phyloP scores from a whole-genome alignment of 2,888 invertebrate genomes.

The Liposcelis brunnea region DNA sequence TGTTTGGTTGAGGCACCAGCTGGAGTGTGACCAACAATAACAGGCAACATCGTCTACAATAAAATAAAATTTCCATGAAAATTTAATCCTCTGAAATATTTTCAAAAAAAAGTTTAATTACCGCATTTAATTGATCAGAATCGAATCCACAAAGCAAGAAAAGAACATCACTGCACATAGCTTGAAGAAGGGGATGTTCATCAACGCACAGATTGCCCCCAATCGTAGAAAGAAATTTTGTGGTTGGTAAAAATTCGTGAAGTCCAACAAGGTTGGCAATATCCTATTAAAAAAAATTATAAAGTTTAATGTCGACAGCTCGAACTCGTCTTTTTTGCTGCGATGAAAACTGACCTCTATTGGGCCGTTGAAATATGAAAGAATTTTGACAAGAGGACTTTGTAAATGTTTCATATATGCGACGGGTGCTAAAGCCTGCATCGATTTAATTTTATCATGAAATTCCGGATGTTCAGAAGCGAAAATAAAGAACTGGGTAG shows the following conservation, averaged over 20 bases:
- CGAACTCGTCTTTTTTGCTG: too few relatives aligned
- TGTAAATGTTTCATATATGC: constrained; percentile 17
- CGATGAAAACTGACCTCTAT: too few relatives aligned
- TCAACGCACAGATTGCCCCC: constrained; percentile 37
- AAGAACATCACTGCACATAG: constrained; percentile 44
- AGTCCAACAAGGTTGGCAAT: constrained; percentile 31
- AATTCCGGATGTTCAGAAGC: constrained; percentile 18
- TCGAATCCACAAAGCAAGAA: constrained; percentile 48
- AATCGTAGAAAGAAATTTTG: constrained; percentile 31
- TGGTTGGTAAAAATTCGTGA: constrained; percentile 47
- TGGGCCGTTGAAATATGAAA: not conserved
- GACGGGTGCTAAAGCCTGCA: constrained; percentile 21
- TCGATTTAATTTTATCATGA: constrained; percentile 19
- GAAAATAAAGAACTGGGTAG: constrained; percentile 21
- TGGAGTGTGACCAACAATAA: constrained; percentile 47
- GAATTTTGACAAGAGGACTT: too few relatives aligned
- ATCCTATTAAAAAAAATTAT: constrained; percentile 20
- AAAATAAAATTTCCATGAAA: too few relatives aligned
- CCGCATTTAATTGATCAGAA: constrained; percentile 34
- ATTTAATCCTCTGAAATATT: too few relatives aligned
- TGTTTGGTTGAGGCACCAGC: constrained; percentile 53
- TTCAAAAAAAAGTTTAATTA: too few relatives aligned
- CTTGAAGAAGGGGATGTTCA: constrained; percentile 32
- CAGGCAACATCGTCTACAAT: constrained; percentile 47
- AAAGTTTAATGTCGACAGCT: too few relatives aligned